Evolutionary conservation across 2,888 invertebrate genomes (phyloP).

Genomic region (Diploptera punctata): DNA sequence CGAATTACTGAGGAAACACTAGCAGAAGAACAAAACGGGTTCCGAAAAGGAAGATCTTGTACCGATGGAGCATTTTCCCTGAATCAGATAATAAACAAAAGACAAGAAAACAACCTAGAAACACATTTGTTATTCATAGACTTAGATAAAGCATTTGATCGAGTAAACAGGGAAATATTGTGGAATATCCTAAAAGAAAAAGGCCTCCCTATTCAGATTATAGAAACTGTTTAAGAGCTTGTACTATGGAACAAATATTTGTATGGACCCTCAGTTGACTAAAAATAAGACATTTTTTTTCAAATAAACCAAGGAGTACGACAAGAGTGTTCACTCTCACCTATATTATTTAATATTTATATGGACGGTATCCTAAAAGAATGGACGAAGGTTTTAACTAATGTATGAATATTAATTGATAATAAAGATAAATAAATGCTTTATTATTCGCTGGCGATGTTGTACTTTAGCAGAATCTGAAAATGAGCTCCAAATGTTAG

Average conservation of each 20-base stretch:
- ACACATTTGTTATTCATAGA: slow-evolving; percentile 8
- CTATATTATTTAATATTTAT: slow-evolving; percentile 1
- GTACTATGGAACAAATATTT: neutral
- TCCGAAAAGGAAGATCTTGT: neutral
- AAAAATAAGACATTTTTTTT: neutral
- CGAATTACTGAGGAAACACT: neutral
- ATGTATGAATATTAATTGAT: neutral
- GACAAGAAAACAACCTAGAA: neutral
- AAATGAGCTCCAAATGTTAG: neutral
- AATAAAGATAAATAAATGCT: no score
- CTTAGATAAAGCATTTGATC: neutral
- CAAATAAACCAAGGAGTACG: neutral
- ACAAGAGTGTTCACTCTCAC: slow-evolving; percentile 3
- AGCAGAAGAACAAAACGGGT: slow-evolving; percentile 4
- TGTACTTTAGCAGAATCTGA: neutral
- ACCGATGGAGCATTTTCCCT: neutral
- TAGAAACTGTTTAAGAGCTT: slow-evolving; percentile 5
- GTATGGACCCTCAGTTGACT: neutral
- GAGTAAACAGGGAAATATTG: neutral
- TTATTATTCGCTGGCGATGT: neutral
- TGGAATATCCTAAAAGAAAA: slow-evolving; percentile 2
- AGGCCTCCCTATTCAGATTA: neutral
- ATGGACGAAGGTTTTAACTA: neutral
- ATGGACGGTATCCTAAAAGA: neutral
- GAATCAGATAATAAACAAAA: slow-evolving; percentile 3